Evolutionary conservation across 2,888 invertebrate genomes (phyloP).

Genomic region (Drosophila differens): DNA sequence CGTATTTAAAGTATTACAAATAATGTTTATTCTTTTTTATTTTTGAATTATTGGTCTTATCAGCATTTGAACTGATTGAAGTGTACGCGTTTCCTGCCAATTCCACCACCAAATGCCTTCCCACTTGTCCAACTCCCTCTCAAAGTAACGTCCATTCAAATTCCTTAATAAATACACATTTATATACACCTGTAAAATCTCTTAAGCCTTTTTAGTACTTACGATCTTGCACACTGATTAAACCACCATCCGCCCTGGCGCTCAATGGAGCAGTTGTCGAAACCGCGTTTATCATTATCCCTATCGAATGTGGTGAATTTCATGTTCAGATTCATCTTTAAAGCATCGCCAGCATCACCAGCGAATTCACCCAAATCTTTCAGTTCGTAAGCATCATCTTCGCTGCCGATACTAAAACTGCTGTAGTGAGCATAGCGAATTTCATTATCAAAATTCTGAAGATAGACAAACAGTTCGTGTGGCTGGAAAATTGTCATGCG

Average conservation of each 20-base stretch:
- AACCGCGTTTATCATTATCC: constrained; percentile 44
- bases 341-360: constrained; percentile 49
- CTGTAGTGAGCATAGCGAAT: constrained; percentile 39
- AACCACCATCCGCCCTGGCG: constrained; percentile 50
- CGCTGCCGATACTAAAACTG: constrained; percentile 37
- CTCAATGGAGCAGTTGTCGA: constrained; percentile 38
- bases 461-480: constrained; percentile 39
- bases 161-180: constrained; percentile 22
- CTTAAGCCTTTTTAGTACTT: constrained; percentile 12
- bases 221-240: constrained; percentile 48
- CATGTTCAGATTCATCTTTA: constrained; percentile 31
- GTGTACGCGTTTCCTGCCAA: constrained; percentile 43
- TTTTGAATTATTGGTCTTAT: constrained; percentile 30
- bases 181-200: not conserved
- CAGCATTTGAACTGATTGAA: constrained; percentile 38
- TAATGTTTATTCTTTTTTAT: not conserved
- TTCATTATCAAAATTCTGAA: constrained; percentile 33
- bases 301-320: constrained; percentile 49
- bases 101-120: constrained; percentile 50
- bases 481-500: constrained; percentile 33
- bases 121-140: constrained; percentile 42
- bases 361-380: constrained; percentile 24
- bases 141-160: constrained; percentile 42
- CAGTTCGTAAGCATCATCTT: constrained; percentile 28
- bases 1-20: not conserved